These are phyloP conservation scores for Drosophila paracracens DNA, from an alignment of 2,888 invertebrate genomes.

Conservation along the genomic window DNA sequence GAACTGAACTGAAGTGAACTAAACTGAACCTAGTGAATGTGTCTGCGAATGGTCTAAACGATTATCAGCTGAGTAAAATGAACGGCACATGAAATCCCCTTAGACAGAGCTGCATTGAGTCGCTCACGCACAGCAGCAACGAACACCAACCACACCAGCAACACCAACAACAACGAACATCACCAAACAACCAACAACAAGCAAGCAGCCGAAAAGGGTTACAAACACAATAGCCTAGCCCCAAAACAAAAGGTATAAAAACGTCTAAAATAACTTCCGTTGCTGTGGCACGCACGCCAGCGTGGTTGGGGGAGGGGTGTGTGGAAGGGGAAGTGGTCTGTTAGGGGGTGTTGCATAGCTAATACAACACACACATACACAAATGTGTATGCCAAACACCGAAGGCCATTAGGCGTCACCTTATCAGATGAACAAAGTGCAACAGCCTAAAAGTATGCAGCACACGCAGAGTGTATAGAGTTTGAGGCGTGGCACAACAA, in stretches of 20 bases:
- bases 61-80: conserved; percentile 72
- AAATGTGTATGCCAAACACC: conserved; percentile 53
- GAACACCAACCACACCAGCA: conserved; percentile 12
- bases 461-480: conserved; percentile 32
- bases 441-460: conserved; percentile 74
- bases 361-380: conserved; percentile 37
- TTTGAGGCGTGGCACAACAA: conserved; percentile 20
- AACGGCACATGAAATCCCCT: conserved; percentile 67
- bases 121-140: conserved; percentile 46
- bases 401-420: conserved; percentile 59
- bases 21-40: conserved; percentile 53
- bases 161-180: conserved; percentile 16
- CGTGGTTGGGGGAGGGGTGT: too few species aligned
- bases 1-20: conserved; percentile 8
- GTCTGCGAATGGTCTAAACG: conserved; percentile 73
- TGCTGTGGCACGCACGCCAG: conserved; percentile 59
- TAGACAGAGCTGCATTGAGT: conserved; percentile 33
- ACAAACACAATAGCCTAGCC: conserved; percentile 48
- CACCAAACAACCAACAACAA: conserved; percentile 21
- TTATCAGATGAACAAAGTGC: conserved; percentile 75
- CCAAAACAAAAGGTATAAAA: conserved; percentile 73
- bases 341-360: conserved; percentile 47
- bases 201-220: conserved; percentile 57
- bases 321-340: not conserved
- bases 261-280: conserved; percentile 78